Evolutionary conservation across 2,797 vertebrate genomes (phyloP).

Genomic region (Aeoliscus strigatus): DNA sequence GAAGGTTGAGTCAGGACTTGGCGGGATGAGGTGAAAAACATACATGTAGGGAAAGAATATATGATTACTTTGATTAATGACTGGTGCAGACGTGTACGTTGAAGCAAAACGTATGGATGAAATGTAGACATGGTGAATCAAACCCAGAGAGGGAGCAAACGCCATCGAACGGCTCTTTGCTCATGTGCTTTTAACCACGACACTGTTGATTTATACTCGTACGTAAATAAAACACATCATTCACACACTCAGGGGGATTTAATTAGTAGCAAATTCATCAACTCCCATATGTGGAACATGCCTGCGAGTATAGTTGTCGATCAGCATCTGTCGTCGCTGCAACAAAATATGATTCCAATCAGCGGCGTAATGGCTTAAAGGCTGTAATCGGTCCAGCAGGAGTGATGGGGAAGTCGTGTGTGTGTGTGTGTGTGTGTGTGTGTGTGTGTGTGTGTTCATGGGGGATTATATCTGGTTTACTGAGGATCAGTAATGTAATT

Average conservation of each 20-base stretch:
- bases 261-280: slow-evolving; percentile 53
- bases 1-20: slow-evolving; percentile 25
- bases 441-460: slow-evolving; percentile 6
- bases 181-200: slow-evolving; percentile 40
- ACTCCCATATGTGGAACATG: slow-evolving; percentile 60
- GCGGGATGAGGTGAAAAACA: slow-evolving; percentile 29
- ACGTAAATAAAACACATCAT: slow-evolving; percentile 55
- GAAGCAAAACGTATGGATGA: too few relatives aligned
- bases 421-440: slow-evolving; percentile 10
- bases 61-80: too few relatives aligned
- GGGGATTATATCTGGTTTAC: slow-evolving; percentile 30
- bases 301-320: slow-evolving; percentile 58
- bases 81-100: too few relatives aligned
- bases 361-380: slow-evolving; percentile 53
- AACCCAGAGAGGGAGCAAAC: slow-evolving; percentile 22
- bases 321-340: slow-evolving; percentile 51
- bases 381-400: slow-evolving; percentile 49
- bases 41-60: slow-evolving; percentile 5
- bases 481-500: slow-evolving; percentile 26
- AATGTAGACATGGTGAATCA: slow-evolving; percentile 4
- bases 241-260: slow-evolving; percentile 41
- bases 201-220: slow-evolving; percentile 42
- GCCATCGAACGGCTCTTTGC: slow-evolving; percentile 24
- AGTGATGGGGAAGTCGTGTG: slow-evolving; percentile 33
- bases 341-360: slow-evolving; percentile 67